Evolutionary conservation across 2,888 invertebrate genomes (phyloP).

Genomic region (Perizoma affinitatum): DNA sequence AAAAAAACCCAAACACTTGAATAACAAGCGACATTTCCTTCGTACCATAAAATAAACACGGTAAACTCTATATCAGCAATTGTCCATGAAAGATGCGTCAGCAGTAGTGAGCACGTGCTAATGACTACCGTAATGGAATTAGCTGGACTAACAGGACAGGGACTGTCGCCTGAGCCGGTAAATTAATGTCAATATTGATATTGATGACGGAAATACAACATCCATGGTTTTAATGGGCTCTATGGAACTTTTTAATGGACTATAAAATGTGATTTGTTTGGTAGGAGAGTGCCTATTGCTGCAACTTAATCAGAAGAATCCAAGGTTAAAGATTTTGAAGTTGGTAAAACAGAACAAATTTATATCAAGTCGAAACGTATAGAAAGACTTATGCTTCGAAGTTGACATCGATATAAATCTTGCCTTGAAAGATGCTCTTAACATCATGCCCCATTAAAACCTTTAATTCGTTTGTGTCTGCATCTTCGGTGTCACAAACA

Average conservation of each 20-base stretch:
- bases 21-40: slow-evolving; percentile 1
- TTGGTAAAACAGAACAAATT: no score
- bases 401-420: slow-evolving; percentile 7
- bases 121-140: slow-evolving; percentile 47
- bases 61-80: slow-evolving; percentile 33
- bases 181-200: slow-evolving; percentile 32
- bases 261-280: not conserved
- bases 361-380: no score
- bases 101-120: slow-evolving; percentile 39
- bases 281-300: not conserved
- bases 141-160: slow-evolving; percentile 24
- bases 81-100: slow-evolving; percentile 37
- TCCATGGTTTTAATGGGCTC: not conserved
- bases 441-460: slow-evolving; percentile 10
- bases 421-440: slow-evolving; percentile 1
- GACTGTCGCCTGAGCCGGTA: slow-evolving; percentile 12
- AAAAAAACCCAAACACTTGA: not conserved
- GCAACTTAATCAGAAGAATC: no score
- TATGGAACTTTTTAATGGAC: not conserved
- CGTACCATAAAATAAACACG: slow-evolving; percentile 9
- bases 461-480: slow-evolving; percentile 4
- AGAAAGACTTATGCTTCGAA: no score
- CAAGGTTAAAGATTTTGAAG: no score
- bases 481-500: slow-evolving; percentile 18
- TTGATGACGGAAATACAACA: slow-evolving; percentile 21